phyloP scores from a whole-genome alignment of 2,113 vertebrate genomes.

The Notothenia coriiceps region DNA sequence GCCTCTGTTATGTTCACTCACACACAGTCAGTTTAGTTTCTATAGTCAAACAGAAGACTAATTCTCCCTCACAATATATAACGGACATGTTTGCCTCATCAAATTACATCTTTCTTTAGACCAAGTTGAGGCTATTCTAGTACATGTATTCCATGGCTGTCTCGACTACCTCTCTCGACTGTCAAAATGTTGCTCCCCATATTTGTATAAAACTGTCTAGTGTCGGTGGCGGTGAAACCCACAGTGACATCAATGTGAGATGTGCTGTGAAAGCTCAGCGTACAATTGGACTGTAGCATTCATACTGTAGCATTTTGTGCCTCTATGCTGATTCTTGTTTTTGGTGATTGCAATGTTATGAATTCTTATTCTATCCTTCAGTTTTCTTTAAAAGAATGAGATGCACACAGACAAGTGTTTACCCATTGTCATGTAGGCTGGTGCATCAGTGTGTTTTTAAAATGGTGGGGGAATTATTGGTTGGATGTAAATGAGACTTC shows the following conservation, averaged over 20 bases:
- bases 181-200: not conserved
- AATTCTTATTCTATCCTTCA: not conserved
- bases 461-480: too few relatives aligned
- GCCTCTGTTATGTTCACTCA: not conserved
- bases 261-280: not conserved
- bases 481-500: too few relatives aligned
- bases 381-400: not conserved
- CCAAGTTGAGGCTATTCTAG: not conserved
- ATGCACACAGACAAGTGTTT: not conserved
- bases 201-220: conserved; percentile 10
- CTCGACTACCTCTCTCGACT: not conserved
- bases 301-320: not conserved
- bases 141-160: not conserved
- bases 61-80: not conserved
- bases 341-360: not conserved
- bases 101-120: not conserved
- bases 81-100: not conserved
- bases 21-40: not conserved
- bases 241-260: conserved; percentile 1
- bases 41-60: not conserved
- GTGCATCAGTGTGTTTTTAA: too few relatives aligned
- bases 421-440: not conserved
- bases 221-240: not conserved
- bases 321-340: not conserved
- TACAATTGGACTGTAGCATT: not conserved